Evolutionary conservation across 2,888 invertebrate species (phyloP).

Genomic region (Scelioninae gen. 1): DNA sequence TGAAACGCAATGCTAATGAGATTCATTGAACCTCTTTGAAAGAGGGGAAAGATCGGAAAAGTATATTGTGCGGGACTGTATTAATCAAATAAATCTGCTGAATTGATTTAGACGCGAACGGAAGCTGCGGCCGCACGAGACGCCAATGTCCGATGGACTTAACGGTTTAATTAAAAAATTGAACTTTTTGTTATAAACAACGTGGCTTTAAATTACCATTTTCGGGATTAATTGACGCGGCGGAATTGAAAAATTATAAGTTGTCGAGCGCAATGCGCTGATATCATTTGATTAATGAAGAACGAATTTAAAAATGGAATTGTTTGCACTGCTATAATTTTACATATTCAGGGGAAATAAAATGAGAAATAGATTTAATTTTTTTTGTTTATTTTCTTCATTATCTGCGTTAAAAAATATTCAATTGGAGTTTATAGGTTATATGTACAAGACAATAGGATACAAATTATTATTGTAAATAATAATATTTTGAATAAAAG

Average conservation of each 20-base stretch:
- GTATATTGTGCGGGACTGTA: constrained; percentile 41
- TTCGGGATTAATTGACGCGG: constrained; percentile 15
- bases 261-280: neutral
- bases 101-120: constrained; percentile 29
- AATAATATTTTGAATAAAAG: too few relatives aligned
- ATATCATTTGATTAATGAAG: too few relatives aligned
- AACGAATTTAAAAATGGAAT: neutral
- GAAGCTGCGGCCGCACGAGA: neutral
- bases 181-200: constrained; percentile 39
- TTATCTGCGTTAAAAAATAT: too few relatives aligned
- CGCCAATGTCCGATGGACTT: too few relatives aligned
- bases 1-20: constrained; percentile 67
- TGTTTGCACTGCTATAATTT: too few relatives aligned
- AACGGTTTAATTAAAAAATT: constrained; percentile 37
- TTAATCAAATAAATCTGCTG: constrained; percentile 45
- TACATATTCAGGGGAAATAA: too few relatives aligned
- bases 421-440: too few relatives aligned
- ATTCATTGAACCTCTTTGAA: constrained; percentile 55
- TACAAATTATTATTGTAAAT: too few relatives aligned
- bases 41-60: constrained; percentile 35
- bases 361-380: too few relatives aligned
- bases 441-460: too few relatives aligned
- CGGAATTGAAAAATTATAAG: constrained; percentile 21
- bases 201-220: constrained; percentile 6
- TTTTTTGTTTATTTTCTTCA: too few relatives aligned